Conservation (phyloP, 53 echinoderm and acorn worm genomes). For the Arbacia lixula region DNA sequence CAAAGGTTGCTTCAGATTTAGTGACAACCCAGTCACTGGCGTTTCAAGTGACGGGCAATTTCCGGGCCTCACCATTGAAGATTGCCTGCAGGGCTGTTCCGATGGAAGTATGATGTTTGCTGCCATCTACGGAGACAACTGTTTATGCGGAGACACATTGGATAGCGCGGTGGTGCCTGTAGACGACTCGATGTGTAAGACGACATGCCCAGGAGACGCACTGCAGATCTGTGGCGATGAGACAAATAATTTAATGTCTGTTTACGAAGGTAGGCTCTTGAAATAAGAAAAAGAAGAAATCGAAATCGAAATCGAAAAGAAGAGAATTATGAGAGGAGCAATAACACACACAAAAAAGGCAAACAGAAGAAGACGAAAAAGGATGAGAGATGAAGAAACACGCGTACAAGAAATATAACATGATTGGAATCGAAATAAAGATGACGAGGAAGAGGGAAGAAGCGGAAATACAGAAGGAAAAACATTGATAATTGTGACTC, state of each 20-base stretch:
- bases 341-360: too few species aligned
- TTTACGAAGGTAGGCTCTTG: not conserved
- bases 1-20: conserved; percentile 1
- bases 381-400: too few species aligned
- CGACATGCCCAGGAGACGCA: conserved; percentile 9
- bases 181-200: not conserved
- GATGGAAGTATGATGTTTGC: not conserved
- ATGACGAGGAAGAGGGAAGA: too few species aligned
- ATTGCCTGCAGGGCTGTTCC: conserved; percentile 2
- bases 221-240: conserved; percentile 2
- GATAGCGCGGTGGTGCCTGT: not conserved
- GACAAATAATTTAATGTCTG: not conserved
- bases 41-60: not conserved
- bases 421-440: too few species aligned
- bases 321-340: too few species aligned
- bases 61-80: not conserved
- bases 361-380: too few species aligned
- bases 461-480: too few species aligned
- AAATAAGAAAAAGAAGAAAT: not conserved
- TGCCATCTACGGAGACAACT: not conserved
- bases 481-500: too few species aligned
- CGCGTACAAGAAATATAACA: too few species aligned
- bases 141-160: not conserved
- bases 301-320: too few species aligned
- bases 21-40: not conserved